A percentile compares a stretch with the other conserved stretches of the same genome.
These are phyloP conservation scores for Gobius niger DNA, from an alignment of 2,113 vertebrate species.

Conservation along the genomic window DNA sequence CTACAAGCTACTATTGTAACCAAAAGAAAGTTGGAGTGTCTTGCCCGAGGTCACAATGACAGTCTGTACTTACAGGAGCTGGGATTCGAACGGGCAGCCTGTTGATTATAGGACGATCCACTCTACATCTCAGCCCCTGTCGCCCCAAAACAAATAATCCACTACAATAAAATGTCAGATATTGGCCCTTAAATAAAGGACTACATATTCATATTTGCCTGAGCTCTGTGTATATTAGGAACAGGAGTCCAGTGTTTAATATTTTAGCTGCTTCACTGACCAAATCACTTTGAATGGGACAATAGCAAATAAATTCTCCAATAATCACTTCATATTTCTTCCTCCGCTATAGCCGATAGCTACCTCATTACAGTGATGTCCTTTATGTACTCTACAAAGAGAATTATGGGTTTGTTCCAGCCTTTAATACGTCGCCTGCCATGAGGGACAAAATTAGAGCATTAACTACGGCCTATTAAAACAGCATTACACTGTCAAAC, in stretches of 20 bases:
- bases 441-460: slow-evolving; percentile 27
- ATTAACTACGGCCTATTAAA: slow-evolving; percentile 37
- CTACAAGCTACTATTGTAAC: no score
- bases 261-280: not conserved
- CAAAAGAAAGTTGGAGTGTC: no score
- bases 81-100: no score
- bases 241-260: not conserved
- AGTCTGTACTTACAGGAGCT: no score
- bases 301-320: slow-evolving; percentile 18
- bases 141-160: no score
- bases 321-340: slow-evolving; percentile 22
- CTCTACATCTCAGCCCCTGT: no score
- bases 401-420: slow-evolving; percentile 25
- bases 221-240: not conserved
- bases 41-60: no score
- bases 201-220: not conserved
- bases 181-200: no score
- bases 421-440: slow-evolving; percentile 13
- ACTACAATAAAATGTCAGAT: no score
- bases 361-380: slow-evolving; percentile 19
- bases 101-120: no score
- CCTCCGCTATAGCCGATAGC: not conserved
- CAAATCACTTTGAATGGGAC: not conserved
- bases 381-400: not conserved
- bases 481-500: slow-evolving; percentile 11